A percentile compares a stretch with the other conserved stretches of the same genome.
These are phyloP conservation scores for Deilephila elpenor DNA, from an alignment of 2,888 invertebrate species.

Conservation along the genomic window DNA sequence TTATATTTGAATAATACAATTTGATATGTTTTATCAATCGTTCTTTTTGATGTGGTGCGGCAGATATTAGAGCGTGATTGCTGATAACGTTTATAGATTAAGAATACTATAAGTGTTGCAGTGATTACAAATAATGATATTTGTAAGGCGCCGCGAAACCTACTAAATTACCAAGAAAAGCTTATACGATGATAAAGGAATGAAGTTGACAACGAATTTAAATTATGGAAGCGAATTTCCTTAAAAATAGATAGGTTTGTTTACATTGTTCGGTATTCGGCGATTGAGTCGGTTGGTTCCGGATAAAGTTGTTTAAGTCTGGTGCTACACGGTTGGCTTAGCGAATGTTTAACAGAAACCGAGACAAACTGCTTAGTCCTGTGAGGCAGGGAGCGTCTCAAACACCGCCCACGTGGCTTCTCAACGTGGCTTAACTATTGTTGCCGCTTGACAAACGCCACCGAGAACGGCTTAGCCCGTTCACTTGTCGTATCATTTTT, in stretches of 20 bases:
- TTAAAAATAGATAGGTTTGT: background rate
- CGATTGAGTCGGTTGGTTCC: background rate
- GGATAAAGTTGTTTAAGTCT: conserved; percentile 2
- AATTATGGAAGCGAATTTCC: background rate
- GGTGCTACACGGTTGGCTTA: background rate
- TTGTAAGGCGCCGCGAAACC: conserved; percentile 8
- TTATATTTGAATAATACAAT: conserved; percentile 43
- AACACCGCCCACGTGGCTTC: background rate
- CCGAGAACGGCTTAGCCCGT: conserved; percentile 2
- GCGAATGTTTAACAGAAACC: conserved; percentile 6
- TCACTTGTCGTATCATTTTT: background rate
- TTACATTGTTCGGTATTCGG: background rate
- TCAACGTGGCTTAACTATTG: conserved; percentile 1
- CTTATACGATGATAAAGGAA: background rate
- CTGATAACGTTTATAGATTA: conserved; percentile 12
- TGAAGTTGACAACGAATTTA: background rate
- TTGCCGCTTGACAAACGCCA: background rate
- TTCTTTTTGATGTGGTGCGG: conserved; percentile 17
- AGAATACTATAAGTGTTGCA: conserved; percentile 5
- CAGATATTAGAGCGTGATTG: conserved; percentile 9
- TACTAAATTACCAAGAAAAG: background rate
- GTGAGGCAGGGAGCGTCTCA: background rate
- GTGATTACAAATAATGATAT: background rate
- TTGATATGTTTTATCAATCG: conserved; percentile 26
- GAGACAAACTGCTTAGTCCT: conserved; percentile 1